Percentiles rank a stretch among this genome's conserved stretches.
Evolutionary conservation across 2,113 vertebrate species (phyloP).

Genomic region (Rhea pennata): DNA sequence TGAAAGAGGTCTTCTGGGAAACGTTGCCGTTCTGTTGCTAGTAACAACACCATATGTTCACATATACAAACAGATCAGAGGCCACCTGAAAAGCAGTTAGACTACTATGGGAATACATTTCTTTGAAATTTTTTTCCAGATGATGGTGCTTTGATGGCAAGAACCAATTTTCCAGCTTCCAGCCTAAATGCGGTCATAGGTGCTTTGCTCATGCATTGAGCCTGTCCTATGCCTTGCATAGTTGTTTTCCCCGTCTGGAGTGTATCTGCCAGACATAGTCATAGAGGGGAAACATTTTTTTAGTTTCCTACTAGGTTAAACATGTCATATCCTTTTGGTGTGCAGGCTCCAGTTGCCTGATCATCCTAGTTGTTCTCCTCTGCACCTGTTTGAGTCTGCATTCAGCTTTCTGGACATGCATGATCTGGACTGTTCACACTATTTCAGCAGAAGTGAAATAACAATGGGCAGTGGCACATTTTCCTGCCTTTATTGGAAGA

Average conservation of each 20-base stretch:
- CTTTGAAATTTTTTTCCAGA: neutral
- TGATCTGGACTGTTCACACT: accelerated
- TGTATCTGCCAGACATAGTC: neutral
- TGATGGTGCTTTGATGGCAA: neutral
- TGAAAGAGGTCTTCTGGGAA: neutral
- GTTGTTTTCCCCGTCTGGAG: neutral
- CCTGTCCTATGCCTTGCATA: neutral
- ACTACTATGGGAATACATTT: neutral
- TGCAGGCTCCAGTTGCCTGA: accelerated
- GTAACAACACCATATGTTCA: neutral
- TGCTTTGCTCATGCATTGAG: neutral
- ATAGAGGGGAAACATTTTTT: neutral
- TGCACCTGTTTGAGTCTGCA: accelerated
- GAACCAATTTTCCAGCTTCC: neutral
- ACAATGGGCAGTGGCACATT: neutral
- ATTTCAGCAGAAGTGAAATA: neutral
- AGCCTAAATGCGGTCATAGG: neutral
- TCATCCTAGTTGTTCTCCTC: neutral
- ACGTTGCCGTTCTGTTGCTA: neutral
- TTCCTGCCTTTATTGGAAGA: neutral
- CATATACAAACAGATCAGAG: neutral
- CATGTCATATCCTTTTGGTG: neutral
- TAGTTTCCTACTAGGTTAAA: neutral
- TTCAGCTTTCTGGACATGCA: neutral
- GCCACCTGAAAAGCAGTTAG: neutral